Evolutionary conservation across 2,113 vertebrate genomes (phyloP), one percentile per base, ranked within the genome.

Genomic region (Charina bottae): DNA sequence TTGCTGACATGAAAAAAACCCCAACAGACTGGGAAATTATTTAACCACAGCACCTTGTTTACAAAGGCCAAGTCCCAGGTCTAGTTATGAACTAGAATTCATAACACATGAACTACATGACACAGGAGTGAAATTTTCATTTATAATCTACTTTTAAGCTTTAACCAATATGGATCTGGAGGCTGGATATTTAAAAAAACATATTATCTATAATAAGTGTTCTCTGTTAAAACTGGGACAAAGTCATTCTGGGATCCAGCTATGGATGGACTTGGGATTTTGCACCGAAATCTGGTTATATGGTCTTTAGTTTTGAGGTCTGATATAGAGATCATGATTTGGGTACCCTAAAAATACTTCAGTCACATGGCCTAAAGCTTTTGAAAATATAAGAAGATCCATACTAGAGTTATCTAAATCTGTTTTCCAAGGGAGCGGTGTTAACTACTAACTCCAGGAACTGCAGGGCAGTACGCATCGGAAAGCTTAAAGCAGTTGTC

Each of bases 51-150:
- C 42, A 93, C 88, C 78, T 89, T 93, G 94, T 98, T 93, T 98
- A 97, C 92, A 97, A 89, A 97, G 97, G 28, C 97, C 97, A 60
- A 96, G 96, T 85, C 96, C 96, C 53, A 97, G 94, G 56, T 95
- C 98, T 91, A n/a, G n/a, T n/a, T n/a, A n/a, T n/a, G 97, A 97
- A 33, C 94, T 97, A 92, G 96, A 94, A 95, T 98, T 97, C 94
- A 97, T 98, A 90, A 96, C 93, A 15, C 6, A 98, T 97, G 15
- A 46, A 21, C 33, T 89, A 88, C 97, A 97, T 62, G 89, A 83
- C 58, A 55, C n/a, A 21, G 4, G 62, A 83, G 87, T 28, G 28
- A 60, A 46, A 28, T 89, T 89, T 89, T 59, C 72, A 89, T 83
- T 92, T 42, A 13, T 28, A 83, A 53, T 33, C 28, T 19, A n/a